These are phyloP conservation scores for Oreocharis arfaki DNA, from an alignment of 2,113 vertebrate species.

Conservation along the genomic window DNA sequence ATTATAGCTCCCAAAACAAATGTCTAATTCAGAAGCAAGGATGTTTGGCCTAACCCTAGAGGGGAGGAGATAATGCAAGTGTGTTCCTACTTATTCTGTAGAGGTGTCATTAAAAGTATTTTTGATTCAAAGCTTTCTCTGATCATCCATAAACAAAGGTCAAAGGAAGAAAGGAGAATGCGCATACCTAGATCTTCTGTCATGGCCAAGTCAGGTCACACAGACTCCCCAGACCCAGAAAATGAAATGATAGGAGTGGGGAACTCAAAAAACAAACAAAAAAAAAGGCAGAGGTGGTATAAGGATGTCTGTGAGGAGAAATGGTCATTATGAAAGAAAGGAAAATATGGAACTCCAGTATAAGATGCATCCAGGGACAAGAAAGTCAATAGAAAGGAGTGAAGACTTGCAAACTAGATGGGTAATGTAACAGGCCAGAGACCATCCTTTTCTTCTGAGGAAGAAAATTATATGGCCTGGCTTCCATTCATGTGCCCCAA, in stretches of 20 bases:
- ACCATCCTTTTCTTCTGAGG: neutral
- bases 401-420: neutral
- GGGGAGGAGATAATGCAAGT: neutral
- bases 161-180: neutral
- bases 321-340: neutral
- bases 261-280: fast-evolving
- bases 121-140: neutral
- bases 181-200: neutral
- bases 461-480: neutral
- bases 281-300: neutral
- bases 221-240: neutral
- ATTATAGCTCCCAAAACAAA: neutral
- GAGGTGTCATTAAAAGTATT: neutral
- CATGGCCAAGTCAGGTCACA: neutral
- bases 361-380: neutral
- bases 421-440: neutral
- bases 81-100: neutral
- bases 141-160: neutral
- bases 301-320: neutral
- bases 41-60: neutral
- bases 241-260: neutral
- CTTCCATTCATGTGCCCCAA: neutral
- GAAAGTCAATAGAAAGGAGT: neutral
- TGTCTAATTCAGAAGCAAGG: neutral
- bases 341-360: neutral